Evolutionary conservation across 2,797 vertebrate species (phyloP), one percentile per base, ranked within the genome.

Genomic region (Oceanodroma leucorhoa): DNA sequence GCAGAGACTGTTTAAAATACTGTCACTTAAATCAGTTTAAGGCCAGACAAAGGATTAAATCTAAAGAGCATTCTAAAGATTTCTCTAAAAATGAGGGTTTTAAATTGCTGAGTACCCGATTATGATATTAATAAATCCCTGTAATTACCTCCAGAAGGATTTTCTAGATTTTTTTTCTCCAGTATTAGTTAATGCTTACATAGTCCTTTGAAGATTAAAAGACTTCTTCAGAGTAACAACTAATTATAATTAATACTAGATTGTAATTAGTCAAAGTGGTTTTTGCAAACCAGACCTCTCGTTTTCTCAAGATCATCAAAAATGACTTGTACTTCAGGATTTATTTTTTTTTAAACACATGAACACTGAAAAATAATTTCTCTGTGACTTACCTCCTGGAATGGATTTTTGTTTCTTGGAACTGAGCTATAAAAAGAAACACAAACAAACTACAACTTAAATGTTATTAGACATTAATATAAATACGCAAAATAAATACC

Each of bases 341-440:
- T 76, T 30, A 2, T 45, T 75, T 57, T 41, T 29, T 83, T 89
- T 92, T 92, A 34, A 83, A 43, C 40, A 72, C 14, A 53, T 5
- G 27, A 87, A 78, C 53, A 69, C 2, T 54, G 60, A 75, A 78
- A 79, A 81, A 50, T 60, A 83, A 89, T 91, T 92, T 95, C 40
- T 85, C 54, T 0, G 2, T 36, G 77, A 93, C 98, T 98, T 97
- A 99, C 99, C 99, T 99, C 99, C 97, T 99, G 99, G 97, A 99
- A 99, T 73, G 99, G 99, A 97, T 98, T 99, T 98, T 99, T 99
- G 98, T 99, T 99, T 97, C 99, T 99, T 96, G 99, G 99, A 98
- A 99, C 98, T 94, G 99, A 99, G 97, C 99, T 99, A 96, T 60
- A 97, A 96, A 95, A 96, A 97, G 94, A 95, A 71, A 95, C 65